Percentiles rank a stretch among this genome's conserved stretches.
These are phyloP conservation scores for Cyprinus carpio DNA, from an alignment of 2,113 vertebrate species.

Conservation along the genomic window DNA sequence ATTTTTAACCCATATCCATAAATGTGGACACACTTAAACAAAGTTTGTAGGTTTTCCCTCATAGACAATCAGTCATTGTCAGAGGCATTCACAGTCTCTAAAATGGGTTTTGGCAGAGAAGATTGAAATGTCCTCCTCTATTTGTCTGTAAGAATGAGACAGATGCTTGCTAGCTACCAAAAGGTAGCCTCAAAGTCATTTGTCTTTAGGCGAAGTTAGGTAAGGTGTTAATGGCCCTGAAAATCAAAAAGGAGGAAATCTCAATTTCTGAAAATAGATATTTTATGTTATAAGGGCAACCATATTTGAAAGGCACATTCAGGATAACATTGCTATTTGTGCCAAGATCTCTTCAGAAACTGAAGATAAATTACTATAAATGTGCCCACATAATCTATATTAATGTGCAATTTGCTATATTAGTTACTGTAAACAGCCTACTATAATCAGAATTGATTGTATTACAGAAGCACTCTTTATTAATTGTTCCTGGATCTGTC, in stretches of 20 bases:
- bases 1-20: conserved; percentile 49
- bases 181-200: conserved; percentile 41
- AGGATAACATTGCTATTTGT: not conserved
- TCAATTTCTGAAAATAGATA: conserved; percentile 16
- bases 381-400: not conserved
- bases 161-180: conserved; percentile 20
- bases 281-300: conserved; percentile 12
- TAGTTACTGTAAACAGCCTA: not conserved
- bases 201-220: not conserved
- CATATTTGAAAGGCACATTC: not conserved
- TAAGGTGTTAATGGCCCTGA: not conserved
- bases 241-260: conserved; percentile 1
- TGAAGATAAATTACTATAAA: not conserved
- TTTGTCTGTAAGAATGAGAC: conserved; percentile 50
- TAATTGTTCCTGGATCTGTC: not conserved
- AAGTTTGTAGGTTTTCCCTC: conserved; percentile 22
- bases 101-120: conserved; percentile 53
- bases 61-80: conserved; percentile 58
- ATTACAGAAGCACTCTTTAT: not conserved
- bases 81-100: conserved; percentile 46
- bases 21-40: conserved; percentile 25
- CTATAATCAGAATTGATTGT: not conserved
- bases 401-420: not conserved
- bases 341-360: not conserved
- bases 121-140: conserved; percentile 63